phyloP scores from a whole-genome alignment of 2,888 invertebrate species.

The Ceramica pisi region DNA sequence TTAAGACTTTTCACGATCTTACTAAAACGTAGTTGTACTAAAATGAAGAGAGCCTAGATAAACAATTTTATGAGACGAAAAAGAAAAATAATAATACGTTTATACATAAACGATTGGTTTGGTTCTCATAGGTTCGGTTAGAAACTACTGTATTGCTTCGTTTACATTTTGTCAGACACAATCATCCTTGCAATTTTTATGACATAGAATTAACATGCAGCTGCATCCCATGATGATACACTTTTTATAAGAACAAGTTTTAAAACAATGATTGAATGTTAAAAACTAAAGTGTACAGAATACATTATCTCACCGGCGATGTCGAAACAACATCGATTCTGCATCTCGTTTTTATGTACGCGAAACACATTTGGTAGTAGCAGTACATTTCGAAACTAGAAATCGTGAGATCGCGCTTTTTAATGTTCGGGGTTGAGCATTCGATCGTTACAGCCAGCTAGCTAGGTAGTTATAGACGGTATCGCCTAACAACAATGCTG shows the following conservation, averaged over 20 bases:
- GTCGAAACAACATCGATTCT: conserved; percentile 27
- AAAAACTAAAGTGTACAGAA: not conserved
- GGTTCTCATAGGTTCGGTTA: not conserved
- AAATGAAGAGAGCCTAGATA: not conserved
- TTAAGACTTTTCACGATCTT: not conserved
- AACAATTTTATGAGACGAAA: not conserved
- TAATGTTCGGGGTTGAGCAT: conserved; percentile 45
- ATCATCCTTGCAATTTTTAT: too few relatives aligned
- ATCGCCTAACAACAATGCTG: conserved; percentile 11
- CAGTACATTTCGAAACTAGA: conserved; percentile 50
- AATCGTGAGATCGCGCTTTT: conserved; percentile 54
- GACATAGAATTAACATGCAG: too few relatives aligned
- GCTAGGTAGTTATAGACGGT: conserved; percentile 17
- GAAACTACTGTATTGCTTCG: too few relatives aligned
- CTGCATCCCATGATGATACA: too few relatives aligned
- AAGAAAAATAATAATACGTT: not conserved
- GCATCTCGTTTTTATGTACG: conserved; percentile 29
- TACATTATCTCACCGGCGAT: not conserved
- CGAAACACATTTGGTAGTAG: conserved; percentile 46
- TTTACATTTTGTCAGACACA: too few relatives aligned
- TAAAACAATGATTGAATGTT: too few relatives aligned
- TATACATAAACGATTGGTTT: not conserved
- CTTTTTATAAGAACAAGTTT: too few relatives aligned
- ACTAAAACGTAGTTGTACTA: too few relatives aligned
- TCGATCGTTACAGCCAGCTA: conserved; percentile 58